Evolutionary conservation across 2,113 vertebrate species (phyloP).

Genomic region (Dasyurus viverrinus): DNA sequence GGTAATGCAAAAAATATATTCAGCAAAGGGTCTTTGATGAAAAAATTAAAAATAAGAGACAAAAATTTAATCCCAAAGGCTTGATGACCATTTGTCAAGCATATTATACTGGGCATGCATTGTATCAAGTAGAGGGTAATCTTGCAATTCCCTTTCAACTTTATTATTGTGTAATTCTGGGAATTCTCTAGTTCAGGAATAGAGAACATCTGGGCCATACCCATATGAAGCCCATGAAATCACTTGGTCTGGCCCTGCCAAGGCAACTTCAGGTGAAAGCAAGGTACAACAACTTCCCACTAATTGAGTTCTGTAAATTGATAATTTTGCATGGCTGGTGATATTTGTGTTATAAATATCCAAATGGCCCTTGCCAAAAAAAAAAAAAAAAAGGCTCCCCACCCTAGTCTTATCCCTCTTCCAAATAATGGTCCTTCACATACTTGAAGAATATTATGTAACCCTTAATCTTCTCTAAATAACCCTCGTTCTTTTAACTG

Average conservation of each 20-base stretch:
- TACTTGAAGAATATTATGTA: not conserved
- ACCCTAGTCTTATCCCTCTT: not conserved
- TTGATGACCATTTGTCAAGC: not conserved
- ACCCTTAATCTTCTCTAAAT: not conserved
- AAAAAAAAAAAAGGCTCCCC: too few relatives aligned
- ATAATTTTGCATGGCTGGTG: too few relatives aligned
- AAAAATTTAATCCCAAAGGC: not conserved
- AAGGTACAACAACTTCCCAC: too few relatives aligned
- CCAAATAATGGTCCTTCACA: not conserved
- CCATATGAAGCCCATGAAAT: too few relatives aligned
- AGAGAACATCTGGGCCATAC: too few relatives aligned
- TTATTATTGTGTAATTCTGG: not conserved
- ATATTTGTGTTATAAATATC: too few relatives aligned
- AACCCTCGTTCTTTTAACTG: not conserved
- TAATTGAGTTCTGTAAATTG: too few relatives aligned
- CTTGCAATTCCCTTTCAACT: not conserved
- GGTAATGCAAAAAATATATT: too few relatives aligned
- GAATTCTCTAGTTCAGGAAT: not conserved
- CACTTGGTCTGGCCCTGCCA: too few relatives aligned
- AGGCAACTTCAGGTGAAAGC: too few relatives aligned
- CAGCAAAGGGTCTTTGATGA: not conserved
- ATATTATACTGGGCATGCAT: not conserved
- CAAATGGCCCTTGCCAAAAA: too few relatives aligned
- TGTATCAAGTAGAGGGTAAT: not conserved
- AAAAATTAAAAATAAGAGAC: not conserved